These are phyloP conservation scores for Zygothrica quintamaculata DNA, from an alignment of 2,888 invertebrate genomes.

Conservation along the genomic window DNA sequence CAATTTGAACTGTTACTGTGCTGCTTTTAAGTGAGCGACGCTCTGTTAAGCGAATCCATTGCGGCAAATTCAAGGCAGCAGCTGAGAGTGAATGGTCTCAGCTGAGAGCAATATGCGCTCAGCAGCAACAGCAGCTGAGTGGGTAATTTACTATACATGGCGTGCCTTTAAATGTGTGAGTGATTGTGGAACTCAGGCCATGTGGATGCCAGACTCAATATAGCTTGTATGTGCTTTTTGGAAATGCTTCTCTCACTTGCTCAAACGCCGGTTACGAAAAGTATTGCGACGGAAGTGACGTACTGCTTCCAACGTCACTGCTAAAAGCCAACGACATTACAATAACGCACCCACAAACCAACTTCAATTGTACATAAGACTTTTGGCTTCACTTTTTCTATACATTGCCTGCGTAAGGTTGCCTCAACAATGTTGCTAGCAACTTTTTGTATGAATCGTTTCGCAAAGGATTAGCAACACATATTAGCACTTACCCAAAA, in stretches of 20 bases:
- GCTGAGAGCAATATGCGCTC: slow-evolving; percentile 22
- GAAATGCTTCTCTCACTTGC: slow-evolving; percentile 35
- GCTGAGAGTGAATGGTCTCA: slow-evolving; percentile 39
- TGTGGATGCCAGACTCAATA: slow-evolving; percentile 64
- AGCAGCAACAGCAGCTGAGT: slow-evolving; percentile 55
- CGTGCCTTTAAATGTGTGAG: slow-evolving; percentile 15
- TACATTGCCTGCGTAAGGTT: slow-evolving; percentile 12
- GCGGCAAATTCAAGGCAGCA: slow-evolving; percentile 65
- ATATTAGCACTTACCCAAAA: too few species aligned
- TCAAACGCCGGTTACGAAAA: slow-evolving; percentile 61
- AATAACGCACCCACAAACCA: slow-evolving; percentile 54
- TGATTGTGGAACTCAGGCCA: slow-evolving; percentile 66
- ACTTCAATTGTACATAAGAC: slow-evolving; percentile 24
- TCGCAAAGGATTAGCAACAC: slow-evolving; percentile 4
- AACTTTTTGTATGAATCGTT: background rate
- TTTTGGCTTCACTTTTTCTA: background rate
- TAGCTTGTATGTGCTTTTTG: slow-evolving; percentile 24
- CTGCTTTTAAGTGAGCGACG: slow-evolving; percentile 22
- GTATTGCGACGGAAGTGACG: slow-evolving; percentile 63
- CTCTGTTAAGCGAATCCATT: slow-evolving; percentile 36
- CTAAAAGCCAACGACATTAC: slow-evolving; percentile 10
- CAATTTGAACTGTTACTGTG: slow-evolving; percentile 55
- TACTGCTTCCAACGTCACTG: slow-evolving; percentile 42
- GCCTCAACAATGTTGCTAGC: slow-evolving; percentile 49
- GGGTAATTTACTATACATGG: slow-evolving; percentile 15